A percentile compares a stretch with the other conserved stretches of the same genome.
Conservation (phyloP, 2,888 invertebrate species). For the Platycnemis pennipes region DNA sequence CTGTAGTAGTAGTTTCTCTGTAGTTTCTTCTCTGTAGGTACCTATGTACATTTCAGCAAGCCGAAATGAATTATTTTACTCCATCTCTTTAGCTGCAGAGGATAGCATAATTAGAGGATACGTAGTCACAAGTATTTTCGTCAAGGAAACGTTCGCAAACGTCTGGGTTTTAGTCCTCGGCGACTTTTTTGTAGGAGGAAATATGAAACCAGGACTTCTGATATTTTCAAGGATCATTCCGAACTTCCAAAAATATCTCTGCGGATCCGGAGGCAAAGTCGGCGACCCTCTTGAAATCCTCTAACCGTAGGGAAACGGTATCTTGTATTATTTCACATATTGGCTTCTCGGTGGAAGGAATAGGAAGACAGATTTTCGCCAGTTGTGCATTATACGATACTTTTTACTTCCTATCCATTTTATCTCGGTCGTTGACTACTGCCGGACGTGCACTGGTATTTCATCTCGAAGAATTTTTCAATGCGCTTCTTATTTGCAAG, state of each 20-base stretch:
- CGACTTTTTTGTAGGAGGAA: not conserved
- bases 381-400: too few species aligned
- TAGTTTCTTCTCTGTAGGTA: too few species aligned
- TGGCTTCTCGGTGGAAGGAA: too few species aligned
- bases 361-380: too few species aligned
- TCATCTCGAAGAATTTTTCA: too few species aligned
- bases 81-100: not conserved
- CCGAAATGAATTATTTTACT: too few species aligned
- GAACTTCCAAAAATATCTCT: constrained; percentile 2
- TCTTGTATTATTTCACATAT: not conserved
- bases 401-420: too few species aligned
- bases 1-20: too few species aligned
- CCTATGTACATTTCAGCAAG: too few species aligned
- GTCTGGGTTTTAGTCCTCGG: not conserved
- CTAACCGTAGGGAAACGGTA: not conserved
- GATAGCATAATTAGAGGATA: not conserved
- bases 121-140: not conserved
- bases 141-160: not conserved
- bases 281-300: not conserved
- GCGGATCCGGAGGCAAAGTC: not conserved
- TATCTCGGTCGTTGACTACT: too few species aligned
- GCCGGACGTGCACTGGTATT: too few species aligned
- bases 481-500: too few species aligned
- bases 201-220: not conserved
- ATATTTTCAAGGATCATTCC: not conserved